These are phyloP conservation scores for Ecliptopera silaceata DNA, from an alignment of 2,888 invertebrate genomes.

Conservation along the genomic window DNA sequence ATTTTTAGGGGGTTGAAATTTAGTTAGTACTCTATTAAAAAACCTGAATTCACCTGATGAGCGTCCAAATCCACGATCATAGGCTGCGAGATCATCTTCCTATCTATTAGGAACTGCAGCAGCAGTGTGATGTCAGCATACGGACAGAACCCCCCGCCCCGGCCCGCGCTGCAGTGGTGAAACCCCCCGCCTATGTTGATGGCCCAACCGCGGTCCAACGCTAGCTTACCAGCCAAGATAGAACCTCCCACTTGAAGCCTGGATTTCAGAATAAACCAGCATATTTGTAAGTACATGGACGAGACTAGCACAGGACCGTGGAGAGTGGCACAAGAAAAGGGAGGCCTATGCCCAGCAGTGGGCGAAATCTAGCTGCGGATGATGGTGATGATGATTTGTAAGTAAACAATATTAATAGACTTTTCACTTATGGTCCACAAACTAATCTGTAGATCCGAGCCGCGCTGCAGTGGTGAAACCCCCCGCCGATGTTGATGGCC, in stretches of 20 bases:
- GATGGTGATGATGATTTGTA: too few relatives aligned
- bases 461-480: conserved; percentile 94
- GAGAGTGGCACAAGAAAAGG: too few relatives aligned
- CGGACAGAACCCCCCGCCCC: conserved; percentile 94
- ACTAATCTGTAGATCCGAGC: too few relatives aligned
- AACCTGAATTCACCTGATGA: conserved; percentile 94
- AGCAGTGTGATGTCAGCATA: conserved; percentile 95
- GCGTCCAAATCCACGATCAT: conserved; percentile 97
- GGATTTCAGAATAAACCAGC: not conserved
- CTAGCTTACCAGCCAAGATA: conserved; percentile 91
- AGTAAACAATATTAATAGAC: too few relatives aligned
- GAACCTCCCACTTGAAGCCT: conserved; percentile 92
- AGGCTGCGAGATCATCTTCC: conserved; percentile 81
- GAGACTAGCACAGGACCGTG: too few relatives aligned
- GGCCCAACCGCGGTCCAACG: conserved; percentile 92
- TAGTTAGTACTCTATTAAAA: too few relatives aligned
- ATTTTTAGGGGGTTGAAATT: too few relatives aligned
- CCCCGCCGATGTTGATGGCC: conserved; percentile 96
- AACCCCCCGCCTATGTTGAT: conserved; percentile 96
- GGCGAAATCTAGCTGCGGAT: too few relatives aligned
- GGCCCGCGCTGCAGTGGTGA: conserved; percentile 91
- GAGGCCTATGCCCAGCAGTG: too few relatives aligned
- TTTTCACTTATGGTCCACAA: too few relatives aligned
- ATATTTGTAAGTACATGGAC: not conserved
- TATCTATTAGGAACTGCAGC: conserved; percentile 85